Evolutionary conservation across 2,888 invertebrate genomes (phyloP).

Genomic region (Hydropsyche betteni): DNA sequence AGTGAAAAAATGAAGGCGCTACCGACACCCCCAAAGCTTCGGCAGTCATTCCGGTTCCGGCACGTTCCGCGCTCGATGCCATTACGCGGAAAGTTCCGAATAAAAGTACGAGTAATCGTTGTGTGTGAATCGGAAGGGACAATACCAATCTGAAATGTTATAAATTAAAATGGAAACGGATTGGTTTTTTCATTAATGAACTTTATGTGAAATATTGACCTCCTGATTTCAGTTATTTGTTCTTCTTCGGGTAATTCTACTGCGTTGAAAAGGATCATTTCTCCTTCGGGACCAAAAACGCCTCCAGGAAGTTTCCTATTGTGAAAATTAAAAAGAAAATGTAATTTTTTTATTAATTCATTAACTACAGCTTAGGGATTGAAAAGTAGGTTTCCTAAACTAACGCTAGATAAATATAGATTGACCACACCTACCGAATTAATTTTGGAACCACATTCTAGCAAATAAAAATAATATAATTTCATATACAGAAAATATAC

Average conservation of each 20-base stretch:
- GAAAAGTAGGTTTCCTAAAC: no score
- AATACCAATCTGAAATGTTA: conserved; percentile 77
- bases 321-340: no score
- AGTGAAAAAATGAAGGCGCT: conserved; percentile 95
- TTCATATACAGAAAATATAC: no score
- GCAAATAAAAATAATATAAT: no score
- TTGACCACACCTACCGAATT: no score
- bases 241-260: conserved; percentile 85
- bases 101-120: conserved; percentile 90
- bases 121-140: conserved; percentile 88
- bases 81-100: conserved; percentile 98
- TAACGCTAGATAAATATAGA: no score
- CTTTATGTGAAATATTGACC: conserved; percentile 63
- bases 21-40: conserved; percentile 95
- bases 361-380: no score
- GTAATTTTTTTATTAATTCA: no score
- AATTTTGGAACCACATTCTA: no score
- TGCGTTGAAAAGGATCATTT: conserved; percentile 88
- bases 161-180: conserved; percentile 44
- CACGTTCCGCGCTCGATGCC: conserved; percentile 89
- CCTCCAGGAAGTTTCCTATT: conserved; percentile 92
- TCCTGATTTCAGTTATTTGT: conserved; percentile 91
- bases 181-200: background rate
- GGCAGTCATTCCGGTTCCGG: conserved; percentile 92
- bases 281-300: conserved; percentile 92